A percentile compares a stretch with the other conserved stretches of the same genome.
Conservation (phyloP, 2,113 vertebrate genomes). For the Sardina pilchardus region DNA sequence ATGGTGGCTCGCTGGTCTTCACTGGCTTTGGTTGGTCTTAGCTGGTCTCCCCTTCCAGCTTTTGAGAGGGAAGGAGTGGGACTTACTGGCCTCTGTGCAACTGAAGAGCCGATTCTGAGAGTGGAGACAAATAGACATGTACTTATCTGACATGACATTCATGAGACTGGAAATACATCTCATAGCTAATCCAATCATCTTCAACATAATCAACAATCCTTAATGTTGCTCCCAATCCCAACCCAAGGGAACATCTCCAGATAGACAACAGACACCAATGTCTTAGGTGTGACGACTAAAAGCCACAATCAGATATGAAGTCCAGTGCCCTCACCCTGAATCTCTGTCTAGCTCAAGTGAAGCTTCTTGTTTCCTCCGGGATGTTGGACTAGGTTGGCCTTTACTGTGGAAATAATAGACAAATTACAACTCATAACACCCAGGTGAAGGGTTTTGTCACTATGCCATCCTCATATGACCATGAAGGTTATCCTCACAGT, state of each 20-base stretch:
- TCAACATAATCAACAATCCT: not conserved
- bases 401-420: conserved; percentile 56
- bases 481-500: not conserved
- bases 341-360: conserved; percentile 38
- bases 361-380: conserved; percentile 51
- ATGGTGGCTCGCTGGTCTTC: not conserved
- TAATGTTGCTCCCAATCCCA: not conserved
- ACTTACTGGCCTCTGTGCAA: not conserved
- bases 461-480: not conserved
- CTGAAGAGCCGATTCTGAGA: not conserved
- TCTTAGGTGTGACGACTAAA: not conserved
- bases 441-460: not conserved
- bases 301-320: not conserved
- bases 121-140: not conserved
- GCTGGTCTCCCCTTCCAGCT: not conserved
- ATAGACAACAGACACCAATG: not conserved
- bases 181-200: not conserved
- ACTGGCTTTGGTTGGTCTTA: not conserved
- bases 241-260: not conserved
- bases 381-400: conserved; percentile 35
- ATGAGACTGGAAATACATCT: not conserved
- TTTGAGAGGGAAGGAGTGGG: not conserved
- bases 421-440: not conserved
- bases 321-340: conserved; percentile 42
- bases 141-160: not conserved